These are phyloP conservation scores for Eretmocerus hayati DNA, from an alignment of 2,888 invertebrate species.

Conservation along the genomic window DNA sequence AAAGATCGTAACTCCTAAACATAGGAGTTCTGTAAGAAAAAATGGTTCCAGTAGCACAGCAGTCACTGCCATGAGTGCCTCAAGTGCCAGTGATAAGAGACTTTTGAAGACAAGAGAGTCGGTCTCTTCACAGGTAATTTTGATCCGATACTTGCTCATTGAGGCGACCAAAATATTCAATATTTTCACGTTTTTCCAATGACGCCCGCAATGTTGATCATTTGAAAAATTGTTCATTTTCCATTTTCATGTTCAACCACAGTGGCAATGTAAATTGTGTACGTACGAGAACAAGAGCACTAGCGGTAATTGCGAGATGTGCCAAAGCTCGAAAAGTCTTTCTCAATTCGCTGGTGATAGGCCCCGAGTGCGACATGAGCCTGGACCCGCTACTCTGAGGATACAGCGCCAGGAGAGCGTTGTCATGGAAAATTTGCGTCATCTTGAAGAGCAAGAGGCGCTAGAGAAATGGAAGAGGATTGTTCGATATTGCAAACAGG, in stretches of 20 bases:
- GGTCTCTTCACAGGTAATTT: conserved; percentile 31
- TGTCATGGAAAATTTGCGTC: conserved; percentile 73
- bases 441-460: conserved; percentile 81
- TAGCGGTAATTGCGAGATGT: conserved; percentile 66
- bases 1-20: conserved; percentile 40
- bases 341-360: conserved; percentile 39
- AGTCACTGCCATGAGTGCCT: background rate
- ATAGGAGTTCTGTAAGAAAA: conserved; percentile 41
- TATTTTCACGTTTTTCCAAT: background rate
- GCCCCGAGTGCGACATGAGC: conserved; percentile 39
- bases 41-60: conserved; percentile 30
- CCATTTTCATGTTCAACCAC: no score
- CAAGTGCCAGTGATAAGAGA: conserved; percentile 33
- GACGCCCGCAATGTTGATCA: no score
- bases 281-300: conserved; percentile 69
- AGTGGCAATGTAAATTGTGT: conserved; percentile 74
- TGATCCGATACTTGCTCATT: no score
- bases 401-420: conserved; percentile 64
- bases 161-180: background rate
- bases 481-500: conserved; percentile 79
- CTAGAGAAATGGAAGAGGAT: conserved; percentile 88
- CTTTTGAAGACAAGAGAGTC: conserved; percentile 37
- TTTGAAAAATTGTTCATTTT: no score
- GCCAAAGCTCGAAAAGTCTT: conserved; percentile 56
- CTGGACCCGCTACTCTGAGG: conserved; percentile 44